phyloP scores from a whole-genome alignment of 2,888 invertebrate genomes.

The Macaria notata region DNA sequence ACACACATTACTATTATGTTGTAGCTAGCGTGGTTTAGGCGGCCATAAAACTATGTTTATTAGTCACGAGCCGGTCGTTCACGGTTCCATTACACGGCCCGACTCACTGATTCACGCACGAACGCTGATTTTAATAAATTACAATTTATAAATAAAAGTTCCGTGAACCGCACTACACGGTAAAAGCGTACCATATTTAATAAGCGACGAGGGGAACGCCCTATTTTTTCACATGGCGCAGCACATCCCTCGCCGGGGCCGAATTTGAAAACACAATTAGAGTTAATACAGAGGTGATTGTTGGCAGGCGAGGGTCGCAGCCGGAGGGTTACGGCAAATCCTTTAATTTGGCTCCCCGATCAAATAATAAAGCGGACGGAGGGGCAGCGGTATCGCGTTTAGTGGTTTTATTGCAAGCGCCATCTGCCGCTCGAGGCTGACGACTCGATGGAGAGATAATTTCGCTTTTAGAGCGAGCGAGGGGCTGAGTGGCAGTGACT shows the following conservation, averaged over 20 bases:
- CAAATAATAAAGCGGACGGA: constrained; percentile 79
- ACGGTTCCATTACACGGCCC: constrained; percentile 53
- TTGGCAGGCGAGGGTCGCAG: constrained; percentile 74
- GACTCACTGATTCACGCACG: constrained; percentile 53
- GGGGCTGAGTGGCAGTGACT: constrained; percentile 52
- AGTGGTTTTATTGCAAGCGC: constrained; percentile 83
- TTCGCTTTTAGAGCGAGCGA: constrained; percentile 68
- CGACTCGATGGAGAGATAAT: constrained; percentile 76
- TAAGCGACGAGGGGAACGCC: constrained; percentile 65
- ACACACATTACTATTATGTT: constrained; percentile 50
- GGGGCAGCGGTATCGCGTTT: constrained; percentile 79
- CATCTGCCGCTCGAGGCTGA: constrained; percentile 71
- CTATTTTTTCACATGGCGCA: constrained; percentile 76
- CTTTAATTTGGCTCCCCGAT: constrained; percentile 83
- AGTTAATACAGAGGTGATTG: constrained; percentile 83
- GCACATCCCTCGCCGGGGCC: constrained; percentile 68
- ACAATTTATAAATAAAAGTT: constrained; percentile 41
- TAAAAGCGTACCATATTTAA: constrained; percentile 58
- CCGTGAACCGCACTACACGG: constrained; percentile 51
- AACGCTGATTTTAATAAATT: constrained; percentile 47
- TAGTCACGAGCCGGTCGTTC: constrained; percentile 60
- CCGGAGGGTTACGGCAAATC: constrained; percentile 77
- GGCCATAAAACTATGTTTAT: constrained; percentile 61
- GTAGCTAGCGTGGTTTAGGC: constrained; percentile 56
- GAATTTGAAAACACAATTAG: constrained; percentile 83